Conservation (phyloP, 2,888 invertebrate genomes). For the Dicycla oo region DNA sequence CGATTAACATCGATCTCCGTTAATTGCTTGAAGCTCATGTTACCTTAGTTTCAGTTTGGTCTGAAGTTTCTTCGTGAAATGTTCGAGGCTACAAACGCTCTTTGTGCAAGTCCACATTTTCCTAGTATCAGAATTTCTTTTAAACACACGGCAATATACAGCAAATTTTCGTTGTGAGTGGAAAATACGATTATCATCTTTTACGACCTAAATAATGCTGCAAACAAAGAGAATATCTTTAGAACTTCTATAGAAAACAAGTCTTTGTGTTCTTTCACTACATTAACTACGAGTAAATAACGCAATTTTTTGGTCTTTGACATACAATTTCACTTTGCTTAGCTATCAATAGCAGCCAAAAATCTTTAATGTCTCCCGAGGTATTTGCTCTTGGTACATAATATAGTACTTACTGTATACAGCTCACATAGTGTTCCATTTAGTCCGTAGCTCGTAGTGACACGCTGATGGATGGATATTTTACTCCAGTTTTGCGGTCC, state of each 20-base stretch:
- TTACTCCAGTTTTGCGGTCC: constrained; percentile 51
- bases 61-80: constrained; percentile 35
- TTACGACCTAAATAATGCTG: constrained; percentile 11
- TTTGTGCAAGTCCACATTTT: constrained; percentile 6
- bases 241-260: constrained; percentile 8
- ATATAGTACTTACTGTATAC: constrained; percentile 27
- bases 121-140: constrained; percentile 2
- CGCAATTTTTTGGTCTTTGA: constrained; percentile 21
- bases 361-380: constrained; percentile 43
- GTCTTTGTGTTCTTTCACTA: constrained; percentile 6
- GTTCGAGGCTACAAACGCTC: background rate
- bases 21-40: constrained; percentile 57
- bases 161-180: constrained; percentile 1
- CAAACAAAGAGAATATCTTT: constrained; percentile 27
- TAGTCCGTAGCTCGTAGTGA: constrained; percentile 51
- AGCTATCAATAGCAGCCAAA: constrained; percentile 31
- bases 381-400: constrained; percentile 29
- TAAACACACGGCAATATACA: background rate
- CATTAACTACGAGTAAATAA: constrained; percentile 4
- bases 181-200: constrained; percentile 25
- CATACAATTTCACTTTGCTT: constrained; percentile 39
- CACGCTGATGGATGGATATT: constrained; percentile 62
- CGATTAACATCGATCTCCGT: constrained; percentile 70
- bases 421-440: constrained; percentile 50
- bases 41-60: constrained; percentile 45